Evolutionary conservation across 1,140 invertebrate species (phyloP).

Genomic region (Ceratina japonica): DNA sequence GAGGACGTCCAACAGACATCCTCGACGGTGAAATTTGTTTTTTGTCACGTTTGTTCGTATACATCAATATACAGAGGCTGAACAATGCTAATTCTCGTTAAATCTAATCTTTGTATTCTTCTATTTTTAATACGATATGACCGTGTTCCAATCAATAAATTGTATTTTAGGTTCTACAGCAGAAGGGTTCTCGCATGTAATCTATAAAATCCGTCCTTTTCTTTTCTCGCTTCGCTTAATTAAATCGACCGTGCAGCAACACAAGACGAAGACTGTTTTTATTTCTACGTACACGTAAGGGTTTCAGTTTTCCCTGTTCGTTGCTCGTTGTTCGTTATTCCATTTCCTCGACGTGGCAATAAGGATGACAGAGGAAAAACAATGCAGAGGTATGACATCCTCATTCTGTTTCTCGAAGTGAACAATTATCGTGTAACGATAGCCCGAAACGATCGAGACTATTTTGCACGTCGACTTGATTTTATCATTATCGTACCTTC

Average conservation of each 20-base stretch:
- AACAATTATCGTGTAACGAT: constrained; percentile 47
- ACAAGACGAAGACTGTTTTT: constrained; percentile 73
- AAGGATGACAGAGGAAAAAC: constrained; percentile 31
- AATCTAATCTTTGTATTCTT: constrained; percentile 24
- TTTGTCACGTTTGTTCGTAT: background rate
- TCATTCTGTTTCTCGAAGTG: constrained; percentile 33
- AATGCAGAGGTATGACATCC: constrained; percentile 46
- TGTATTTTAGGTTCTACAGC: constrained; percentile 84
- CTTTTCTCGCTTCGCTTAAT: constrained; percentile 67
- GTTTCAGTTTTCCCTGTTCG: constrained; percentile 47
- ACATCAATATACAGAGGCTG: constrained; percentile 56
- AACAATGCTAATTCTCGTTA: constrained; percentile 35
- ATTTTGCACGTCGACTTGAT: constrained; percentile 40
- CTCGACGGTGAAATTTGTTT: too few species aligned
- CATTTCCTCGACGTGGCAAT: constrained; percentile 32
- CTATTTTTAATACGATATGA: constrained; percentile 29
- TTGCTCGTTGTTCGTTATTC: constrained; percentile 27
- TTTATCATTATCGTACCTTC: too few species aligned
- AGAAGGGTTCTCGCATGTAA: constrained; percentile 94
- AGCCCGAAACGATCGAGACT: constrained; percentile 46
- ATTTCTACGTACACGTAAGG: constrained; percentile 63
- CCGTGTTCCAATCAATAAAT: constrained; percentile 54
- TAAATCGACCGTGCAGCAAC: constrained; percentile 66
- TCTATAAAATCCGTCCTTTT: constrained; percentile 70
- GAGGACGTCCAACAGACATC: too few species aligned